Conservation (phyloP, 2,888 invertebrate genomes). For the Rotaria macrura region DNA sequence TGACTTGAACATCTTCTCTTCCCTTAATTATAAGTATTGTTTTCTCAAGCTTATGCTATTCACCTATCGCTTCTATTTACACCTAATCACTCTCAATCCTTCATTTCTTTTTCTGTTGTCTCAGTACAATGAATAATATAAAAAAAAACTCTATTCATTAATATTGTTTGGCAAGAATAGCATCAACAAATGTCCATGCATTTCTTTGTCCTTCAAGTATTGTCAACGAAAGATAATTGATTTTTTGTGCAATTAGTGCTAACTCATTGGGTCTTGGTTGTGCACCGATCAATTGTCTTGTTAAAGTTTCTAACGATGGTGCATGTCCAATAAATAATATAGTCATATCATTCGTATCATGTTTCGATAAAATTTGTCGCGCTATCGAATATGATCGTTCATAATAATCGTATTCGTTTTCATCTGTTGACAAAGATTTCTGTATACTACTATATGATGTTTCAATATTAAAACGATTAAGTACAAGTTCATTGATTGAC, state of each 20-base stretch:
- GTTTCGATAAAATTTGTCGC: background rate
- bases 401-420: slow-evolving; percentile 26
- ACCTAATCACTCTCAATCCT: background rate
- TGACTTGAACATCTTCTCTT: background rate
- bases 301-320: slow-evolving; percentile 72
- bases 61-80: background rate
- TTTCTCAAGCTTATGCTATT: background rate
- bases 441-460: slow-evolving; percentile 24
- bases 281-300: slow-evolving; percentile 63
- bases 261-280: slow-evolving; percentile 61
- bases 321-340: slow-evolving; percentile 81
- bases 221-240: slow-evolving; percentile 43
- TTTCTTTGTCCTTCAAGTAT: background rate
- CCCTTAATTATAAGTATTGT: background rate
- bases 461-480: slow-evolving; percentile 23
- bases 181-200: background rate
- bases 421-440: slow-evolving; percentile 25
- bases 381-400: slow-evolving; percentile 21
- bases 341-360: slow-evolving; percentile 4
- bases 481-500: slow-evolving; percentile 22
- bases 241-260: slow-evolving; percentile 63
- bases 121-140: background rate
- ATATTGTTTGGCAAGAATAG: background rate
- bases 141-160: background rate
- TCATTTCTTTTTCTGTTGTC: background rate